phyloP scores from a whole-genome alignment of 2,797 vertebrate genomes.

The Okamejei kenojei region DNA sequence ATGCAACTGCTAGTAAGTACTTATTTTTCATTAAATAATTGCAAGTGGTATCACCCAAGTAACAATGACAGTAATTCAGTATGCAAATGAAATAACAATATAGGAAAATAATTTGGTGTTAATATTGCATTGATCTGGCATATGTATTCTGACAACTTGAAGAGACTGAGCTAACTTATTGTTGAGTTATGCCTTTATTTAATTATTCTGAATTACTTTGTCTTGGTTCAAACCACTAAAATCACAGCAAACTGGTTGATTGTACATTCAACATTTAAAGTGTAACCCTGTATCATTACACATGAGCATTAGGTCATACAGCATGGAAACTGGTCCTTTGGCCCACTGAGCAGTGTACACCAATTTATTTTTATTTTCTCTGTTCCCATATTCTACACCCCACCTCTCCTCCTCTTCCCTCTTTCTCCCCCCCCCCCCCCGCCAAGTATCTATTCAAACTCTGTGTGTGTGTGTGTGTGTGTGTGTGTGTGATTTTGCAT shows the following conservation, averaged over 20 bases:
- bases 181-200: neutral
- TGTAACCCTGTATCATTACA: neutral
- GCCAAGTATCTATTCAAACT: too few species aligned
- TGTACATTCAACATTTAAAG: neutral
- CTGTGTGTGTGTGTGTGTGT: too few species aligned
- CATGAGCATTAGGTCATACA: too few species aligned
- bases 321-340: too few species aligned
- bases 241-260: neutral
- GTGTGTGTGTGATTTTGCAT: too few species aligned
- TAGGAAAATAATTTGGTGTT: neutral
- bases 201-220: neutral
- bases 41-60: neutral
- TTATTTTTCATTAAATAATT: neutral
- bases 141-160: neutral
- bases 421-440: too few species aligned
- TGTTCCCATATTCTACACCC: too few species aligned
- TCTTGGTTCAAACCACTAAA: neutral
- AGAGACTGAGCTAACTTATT: neutral
- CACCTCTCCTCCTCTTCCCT: too few species aligned
- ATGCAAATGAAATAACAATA: neutral
- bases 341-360: too few species aligned
- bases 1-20: slow-evolving; percentile 89
- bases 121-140: neutral
- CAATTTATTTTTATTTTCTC: too few species aligned
- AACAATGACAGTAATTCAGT: neutral